These are phyloP conservation scores for Nestor notabilis DNA, from an alignment of 2,113 vertebrate genomes.

Conservation along the genomic window DNA sequence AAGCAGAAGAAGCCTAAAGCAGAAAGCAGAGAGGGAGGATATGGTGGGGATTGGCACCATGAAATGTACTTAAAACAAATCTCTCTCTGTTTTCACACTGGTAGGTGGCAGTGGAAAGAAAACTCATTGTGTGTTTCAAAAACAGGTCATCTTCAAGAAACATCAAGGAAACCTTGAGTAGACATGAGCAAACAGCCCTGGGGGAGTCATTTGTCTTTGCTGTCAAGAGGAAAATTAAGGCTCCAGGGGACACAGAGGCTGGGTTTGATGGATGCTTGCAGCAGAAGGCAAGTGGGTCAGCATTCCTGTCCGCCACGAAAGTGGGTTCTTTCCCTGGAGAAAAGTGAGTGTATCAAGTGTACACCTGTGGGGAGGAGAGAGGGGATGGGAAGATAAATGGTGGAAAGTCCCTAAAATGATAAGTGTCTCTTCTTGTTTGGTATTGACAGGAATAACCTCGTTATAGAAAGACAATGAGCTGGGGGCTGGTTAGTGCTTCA, in stretches of 20 bases:
- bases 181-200: constrained; percentile 46
- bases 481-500: background rate
- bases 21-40: background rate
- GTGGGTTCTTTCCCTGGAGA: background rate
- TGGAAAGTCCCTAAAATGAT: background rate
- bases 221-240: constrained; percentile 65
- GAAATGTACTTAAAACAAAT: background rate
- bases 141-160: constrained; percentile 26
- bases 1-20: background rate
- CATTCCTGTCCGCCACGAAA: background rate
- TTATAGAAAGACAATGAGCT: background rate
- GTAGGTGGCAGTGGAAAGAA: background rate
- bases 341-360: background rate
- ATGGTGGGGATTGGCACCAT: background rate
- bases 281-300: constrained; percentile 12
- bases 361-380: background rate
- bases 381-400: background rate
- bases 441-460: background rate
- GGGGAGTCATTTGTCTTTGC: constrained; percentile 45
- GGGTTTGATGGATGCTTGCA: constrained; percentile 43
- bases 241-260: constrained; percentile 4
- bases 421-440: background rate
- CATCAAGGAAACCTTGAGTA: background rate
- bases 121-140: constrained; percentile 12
- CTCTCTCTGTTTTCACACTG: background rate